Evolutionary conservation across 2,113 vertebrate species (phyloP), one percentile per base, ranked within the genome.

Genomic region (Charadrius vociferus): DNA sequence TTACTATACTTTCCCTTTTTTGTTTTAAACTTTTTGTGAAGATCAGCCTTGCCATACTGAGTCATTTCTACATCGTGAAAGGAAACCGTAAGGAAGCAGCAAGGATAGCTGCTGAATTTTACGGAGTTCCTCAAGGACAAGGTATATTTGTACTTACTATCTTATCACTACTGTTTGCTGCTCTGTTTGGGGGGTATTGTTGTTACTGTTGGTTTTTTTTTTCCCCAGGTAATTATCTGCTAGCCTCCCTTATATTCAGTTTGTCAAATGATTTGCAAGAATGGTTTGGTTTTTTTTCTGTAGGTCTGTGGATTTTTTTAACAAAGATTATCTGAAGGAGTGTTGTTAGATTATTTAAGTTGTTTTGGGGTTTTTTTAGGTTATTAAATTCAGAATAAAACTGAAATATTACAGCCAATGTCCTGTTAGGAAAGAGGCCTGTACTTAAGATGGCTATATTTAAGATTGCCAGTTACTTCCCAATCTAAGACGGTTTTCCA

Each of bases 21-120:
- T 99, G 99, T 97, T 99, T 99, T 96, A 99, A 99, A 90, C 99
- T 99, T 78, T 99, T 99, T 92, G 98, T 99, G 93, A 99, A 99
- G 98, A 99, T 99, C 93, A 99, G 99, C 94, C 99, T 99, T 1
- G 99, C 99, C 97, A 98, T 99, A 90, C 99, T 99, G 41, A 99
- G 99, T 45, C 99, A 99, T 96, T 99, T 99, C 98, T 99, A 99
- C 97, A 99, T 99, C 49, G 98, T 99, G 93, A 99, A 99, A 90
- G 99, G 99, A 86, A 99, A 99, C 95, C 99, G 99, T 70, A 99
- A 99, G 91, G 99, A 99, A 91, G 99, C 99, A 18, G 99, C 99
- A 47, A 98, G 99, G 96, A 99, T 99, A 97, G 99, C 99, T 62
- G 99, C 99, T 59, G 99, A 99, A 96, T 99, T 99, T 98, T 99